Conservation (phyloP, 2,888 invertebrate species). For the Oxyteleia sp. region DNA sequence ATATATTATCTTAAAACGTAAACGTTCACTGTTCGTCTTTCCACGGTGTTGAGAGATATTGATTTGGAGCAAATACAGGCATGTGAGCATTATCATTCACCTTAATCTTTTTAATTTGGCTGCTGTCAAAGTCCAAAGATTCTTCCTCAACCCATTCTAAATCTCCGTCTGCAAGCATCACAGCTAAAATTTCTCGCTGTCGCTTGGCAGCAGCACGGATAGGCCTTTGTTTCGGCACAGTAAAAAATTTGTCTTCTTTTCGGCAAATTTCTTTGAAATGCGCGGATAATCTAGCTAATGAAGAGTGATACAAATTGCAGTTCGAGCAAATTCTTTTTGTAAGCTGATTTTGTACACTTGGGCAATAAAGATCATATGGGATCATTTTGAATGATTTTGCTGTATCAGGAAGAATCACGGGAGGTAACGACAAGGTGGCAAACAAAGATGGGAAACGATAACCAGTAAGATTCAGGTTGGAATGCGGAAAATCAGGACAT, state of each 20-base stretch:
- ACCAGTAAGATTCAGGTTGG: no score
- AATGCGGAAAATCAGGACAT: no score
- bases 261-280: not conserved
- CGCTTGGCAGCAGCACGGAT: constrained; percentile 7
- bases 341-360: constrained; percentile 13
- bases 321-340: constrained; percentile 8
- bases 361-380: constrained; percentile 18
- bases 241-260: no score
- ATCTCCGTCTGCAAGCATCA: not conserved
- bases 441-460: constrained; percentile 9
- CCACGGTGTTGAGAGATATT: not conserved
- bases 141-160: not conserved
- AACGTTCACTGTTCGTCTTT: no score
- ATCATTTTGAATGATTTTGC: constrained; percentile 3
- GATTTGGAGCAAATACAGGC: not conserved
- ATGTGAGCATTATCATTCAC: not conserved
- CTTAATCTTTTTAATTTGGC: not conserved
- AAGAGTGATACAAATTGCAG: not conserved
- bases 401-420: constrained; percentile 1
- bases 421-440: not conserved
- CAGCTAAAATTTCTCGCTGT: constrained; percentile 7
- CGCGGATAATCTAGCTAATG: no score
- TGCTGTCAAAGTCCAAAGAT: not conserved
- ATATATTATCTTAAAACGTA: no score
- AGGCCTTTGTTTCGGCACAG: constrained; percentile 10